phyloP scores from a whole-genome alignment of 2,797 vertebrate species.

The Melopsittacus undulatus region DNA sequence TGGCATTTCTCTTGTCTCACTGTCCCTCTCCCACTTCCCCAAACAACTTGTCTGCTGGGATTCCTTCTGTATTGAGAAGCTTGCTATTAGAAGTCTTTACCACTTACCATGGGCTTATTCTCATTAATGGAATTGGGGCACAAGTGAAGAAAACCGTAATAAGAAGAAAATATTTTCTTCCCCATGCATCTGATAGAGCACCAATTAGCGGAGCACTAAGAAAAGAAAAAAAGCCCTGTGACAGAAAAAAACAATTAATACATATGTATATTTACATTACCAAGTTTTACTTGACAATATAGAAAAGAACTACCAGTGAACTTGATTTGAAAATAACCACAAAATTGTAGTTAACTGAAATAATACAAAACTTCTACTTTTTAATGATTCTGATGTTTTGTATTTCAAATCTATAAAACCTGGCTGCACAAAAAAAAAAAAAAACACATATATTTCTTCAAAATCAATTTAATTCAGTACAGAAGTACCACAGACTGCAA shows the following conservation, averaged over 20 bases:
- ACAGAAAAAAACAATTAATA: not conserved
- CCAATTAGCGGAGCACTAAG: constrained; percentile 87
- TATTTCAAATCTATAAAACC: not conserved
- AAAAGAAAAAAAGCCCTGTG: constrained; percentile 87
- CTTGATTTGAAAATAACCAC: not conserved
- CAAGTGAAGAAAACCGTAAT: constrained; percentile 89
- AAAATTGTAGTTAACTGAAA: not conserved
- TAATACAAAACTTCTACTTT: not conserved
- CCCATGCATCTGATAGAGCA: constrained; percentile 87
- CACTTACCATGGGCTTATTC: constrained; percentile 86
- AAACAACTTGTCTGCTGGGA: not conserved
- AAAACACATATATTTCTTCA: not conserved
- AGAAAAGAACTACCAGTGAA: not conserved
- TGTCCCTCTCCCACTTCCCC: not conserved
- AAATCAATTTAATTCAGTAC: not conserved
- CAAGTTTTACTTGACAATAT: not conserved
- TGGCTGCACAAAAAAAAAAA: not conserved
- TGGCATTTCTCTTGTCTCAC: not conserved
- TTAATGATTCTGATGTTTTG: not conserved
- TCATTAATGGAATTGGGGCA: constrained; percentile 87
- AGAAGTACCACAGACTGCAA: not conserved
- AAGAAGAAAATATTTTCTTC: constrained; percentile 86
- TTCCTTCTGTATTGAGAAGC: not conserved
- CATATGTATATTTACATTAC: not conserved
- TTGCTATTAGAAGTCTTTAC: not conserved